Evolutionary conservation across 2,113 vertebrate genomes (phyloP), one percentile per base, ranked within the genome.

Genomic region (Abramis brama): DNA sequence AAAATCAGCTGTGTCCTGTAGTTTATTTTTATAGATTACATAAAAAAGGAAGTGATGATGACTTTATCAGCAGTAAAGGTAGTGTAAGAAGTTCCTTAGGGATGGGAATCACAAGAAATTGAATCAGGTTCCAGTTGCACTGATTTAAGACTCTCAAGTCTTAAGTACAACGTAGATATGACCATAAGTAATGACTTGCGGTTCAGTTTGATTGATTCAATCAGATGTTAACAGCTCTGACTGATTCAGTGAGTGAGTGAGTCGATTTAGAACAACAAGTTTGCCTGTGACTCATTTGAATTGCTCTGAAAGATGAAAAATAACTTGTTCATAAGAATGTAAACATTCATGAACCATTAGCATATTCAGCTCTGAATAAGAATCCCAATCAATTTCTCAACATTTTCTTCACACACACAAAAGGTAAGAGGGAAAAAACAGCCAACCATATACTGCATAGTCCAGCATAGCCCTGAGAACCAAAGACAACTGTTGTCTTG

Each of bases 401-500:
- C 21, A 36, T 33, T 70, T 39, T 57, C 9, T 66, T 50, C 52
- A n/a, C 82, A 45, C n/a, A 64, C 59, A 27, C 21, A 68, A 23
- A 47, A 33, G 27, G 23, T 25, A 79, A 25, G 62, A 50, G 5
- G 43, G 5, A 13, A 82, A 82, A 82, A 66, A 36, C 47, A 55
- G 45, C 47, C 4, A 33, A n/a, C 75, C 33, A 64, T 57, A 13
- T 13, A 87, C 36, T 50, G 36, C 23, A 83, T 19, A 70, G 21
- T 45, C 27, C 75, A 36, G 5, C 6, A 47, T 79, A 52, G 62
- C 60, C 30, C 21, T 74, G 55, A 21, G 43, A 84, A 30, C 39
- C 27, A 74, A 60, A 77, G 19, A 36, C 25, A 30, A 25, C 75
- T 74, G 86, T 71, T 80, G 66, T 57, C 59, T 59, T 30, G 79